Evolutionary conservation across 2,888 invertebrate species (phyloP).

Genomic region (Troides aeacus): DNA sequence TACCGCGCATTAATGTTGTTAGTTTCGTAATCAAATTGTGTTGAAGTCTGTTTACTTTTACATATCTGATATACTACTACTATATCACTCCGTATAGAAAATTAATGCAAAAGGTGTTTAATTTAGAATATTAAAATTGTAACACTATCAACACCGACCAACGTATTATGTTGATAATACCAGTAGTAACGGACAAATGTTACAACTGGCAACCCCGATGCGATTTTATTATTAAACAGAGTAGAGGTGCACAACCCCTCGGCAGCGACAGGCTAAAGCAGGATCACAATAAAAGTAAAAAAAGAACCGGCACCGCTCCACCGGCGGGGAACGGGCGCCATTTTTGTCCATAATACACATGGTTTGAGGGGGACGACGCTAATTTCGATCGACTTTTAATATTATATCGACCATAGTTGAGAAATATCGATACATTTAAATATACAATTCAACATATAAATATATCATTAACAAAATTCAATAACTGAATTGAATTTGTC

Average conservation of each 20-base stretch:
- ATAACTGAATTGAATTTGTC: too few species aligned
- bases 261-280: slow-evolving; percentile 39
- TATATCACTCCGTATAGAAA: too few species aligned
- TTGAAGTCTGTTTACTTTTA: too few species aligned
- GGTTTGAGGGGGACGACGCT: slow-evolving; percentile 12
- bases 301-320: slow-evolving; percentile 36
- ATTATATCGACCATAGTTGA: not conserved
- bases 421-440: not conserved
- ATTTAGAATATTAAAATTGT: not conserved
- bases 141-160: not conserved
- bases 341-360: slow-evolving; percentile 32
- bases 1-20: too few species aligned
- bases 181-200: not conserved
- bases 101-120: not conserved
- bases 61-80: too few species aligned
- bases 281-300: slow-evolving; percentile 42
- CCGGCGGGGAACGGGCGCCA: slow-evolving; percentile 48
- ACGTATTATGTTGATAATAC: slow-evolving; percentile 3
- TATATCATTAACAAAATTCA: too few species aligned
- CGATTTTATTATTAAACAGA: slow-evolving; percentile 23
- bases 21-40: too few species aligned
- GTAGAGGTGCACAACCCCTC: slow-evolving; percentile 34
- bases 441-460: too few species aligned
- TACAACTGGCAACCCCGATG: slow-evolving; percentile 16
- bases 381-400: not conserved